These are phyloP conservation scores for Smutsia gigantea DNA, from an alignment of 2,797 vertebrate species.

Conservation along the genomic window DNA sequence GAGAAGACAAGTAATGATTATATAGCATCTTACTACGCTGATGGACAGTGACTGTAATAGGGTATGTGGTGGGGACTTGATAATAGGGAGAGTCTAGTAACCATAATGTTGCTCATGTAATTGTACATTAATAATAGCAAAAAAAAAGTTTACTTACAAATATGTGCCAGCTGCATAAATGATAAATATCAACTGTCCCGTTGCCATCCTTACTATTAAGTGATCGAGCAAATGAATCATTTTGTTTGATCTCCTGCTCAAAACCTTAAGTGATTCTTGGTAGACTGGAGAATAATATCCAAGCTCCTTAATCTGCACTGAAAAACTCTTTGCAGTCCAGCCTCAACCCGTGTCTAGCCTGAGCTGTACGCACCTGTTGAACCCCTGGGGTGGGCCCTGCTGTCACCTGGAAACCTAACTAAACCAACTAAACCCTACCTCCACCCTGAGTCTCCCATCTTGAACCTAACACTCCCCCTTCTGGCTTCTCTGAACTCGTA, in stretches of 20 bases:
- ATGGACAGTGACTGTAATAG: too few relatives aligned
- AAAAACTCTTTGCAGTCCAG: background rate
- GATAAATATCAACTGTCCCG: background rate
- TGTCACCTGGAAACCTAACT: background rate
- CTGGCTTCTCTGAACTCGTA: background rate
- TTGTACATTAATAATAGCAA: too few relatives aligned
- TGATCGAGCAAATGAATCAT: background rate
- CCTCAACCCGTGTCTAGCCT: background rate
- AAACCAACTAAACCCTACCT: background rate
- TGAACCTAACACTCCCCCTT: background rate
- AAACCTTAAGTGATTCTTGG: background rate
- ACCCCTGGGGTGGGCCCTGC: background rate
- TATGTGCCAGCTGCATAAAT: background rate
- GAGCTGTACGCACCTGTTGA: background rate
- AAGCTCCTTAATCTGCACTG: background rate
- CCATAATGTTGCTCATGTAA: too few relatives aligned
- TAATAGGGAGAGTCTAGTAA: too few relatives aligned
- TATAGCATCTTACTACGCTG: too few relatives aligned
- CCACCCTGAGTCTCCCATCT: background rate
- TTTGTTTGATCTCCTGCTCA: background rate
- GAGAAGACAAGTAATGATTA: too few relatives aligned
- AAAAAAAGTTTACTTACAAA: background rate
- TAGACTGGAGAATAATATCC: background rate
- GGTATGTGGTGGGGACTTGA: too few relatives aligned
- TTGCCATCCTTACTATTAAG: background rate